Conservation (phyloP, 1,140 invertebrate species). For the Scaptodrosophila lebanonensis region DNA sequence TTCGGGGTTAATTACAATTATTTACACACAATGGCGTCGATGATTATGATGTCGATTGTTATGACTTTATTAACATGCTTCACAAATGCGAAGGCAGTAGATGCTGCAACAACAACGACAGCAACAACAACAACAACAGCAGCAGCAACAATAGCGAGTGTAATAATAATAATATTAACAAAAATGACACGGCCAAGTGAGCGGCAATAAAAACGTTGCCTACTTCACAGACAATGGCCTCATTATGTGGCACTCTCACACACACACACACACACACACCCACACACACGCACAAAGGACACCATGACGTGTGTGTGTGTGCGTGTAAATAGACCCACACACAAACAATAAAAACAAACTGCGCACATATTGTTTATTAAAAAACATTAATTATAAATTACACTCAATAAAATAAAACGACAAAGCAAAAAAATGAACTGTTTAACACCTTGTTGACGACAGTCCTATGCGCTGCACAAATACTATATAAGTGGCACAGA, state of each 20-base stretch:
- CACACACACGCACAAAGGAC: too few relatives aligned
- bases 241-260: too few relatives aligned
- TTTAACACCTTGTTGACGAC: not conserved
- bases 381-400: slow-evolving; percentile 22
- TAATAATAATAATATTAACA: slow-evolving; percentile 41
- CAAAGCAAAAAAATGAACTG: too few relatives aligned
- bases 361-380: slow-evolving; percentile 27
- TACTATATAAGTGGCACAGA: too few relatives aligned
- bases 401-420: not conserved
- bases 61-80: slow-evolving; percentile 52
- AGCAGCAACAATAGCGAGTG: slow-evolving; percentile 9
- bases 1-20: slow-evolving; percentile 54
- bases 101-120: slow-evolving; percentile 3
- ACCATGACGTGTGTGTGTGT: too few relatives aligned
- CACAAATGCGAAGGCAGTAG: too few relatives aligned
- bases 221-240: slow-evolving; percentile 28
- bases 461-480: too few relatives aligned
- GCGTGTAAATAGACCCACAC: too few relatives aligned
- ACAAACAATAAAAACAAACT: not conserved
- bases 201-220: slow-evolving; percentile 24
- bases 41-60: slow-evolving; percentile 56
- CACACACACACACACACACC: too few relatives aligned
- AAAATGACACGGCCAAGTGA: slow-evolving; percentile 12
- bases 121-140: not conserved
- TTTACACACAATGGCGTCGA: slow-evolving; percentile 51